phyloP scores from a whole-genome alignment of 2,113 vertebrate genomes.

The Macquaria australasica region DNA sequence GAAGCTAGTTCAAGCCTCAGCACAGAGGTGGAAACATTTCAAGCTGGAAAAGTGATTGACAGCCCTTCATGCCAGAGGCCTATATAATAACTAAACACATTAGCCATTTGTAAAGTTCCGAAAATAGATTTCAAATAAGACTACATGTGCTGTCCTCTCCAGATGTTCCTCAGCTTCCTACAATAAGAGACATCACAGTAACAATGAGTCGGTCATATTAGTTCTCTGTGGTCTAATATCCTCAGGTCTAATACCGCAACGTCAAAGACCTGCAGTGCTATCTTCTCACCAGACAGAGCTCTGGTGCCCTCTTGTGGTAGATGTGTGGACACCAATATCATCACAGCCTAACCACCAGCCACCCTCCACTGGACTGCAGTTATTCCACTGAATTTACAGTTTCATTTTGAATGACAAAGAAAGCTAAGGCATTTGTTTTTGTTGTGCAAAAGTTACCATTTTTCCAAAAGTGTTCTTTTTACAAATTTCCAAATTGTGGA shows the following conservation, averaged over 20 bases:
- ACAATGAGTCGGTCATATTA: conserved; percentile 9
- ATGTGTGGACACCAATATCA: neutral
- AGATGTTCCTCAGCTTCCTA: neutral
- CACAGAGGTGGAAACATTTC: neutral
- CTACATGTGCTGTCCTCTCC: neutral
- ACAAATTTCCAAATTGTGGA: too few relatives aligned
- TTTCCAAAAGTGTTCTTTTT: too few relatives aligned
- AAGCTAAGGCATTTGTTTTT: too few relatives aligned
- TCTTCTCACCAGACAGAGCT: conserved; percentile 13
- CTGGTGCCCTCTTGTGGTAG: conserved; percentile 63
- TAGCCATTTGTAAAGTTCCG: neutral
- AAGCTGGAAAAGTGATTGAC: conserved; percentile 11
- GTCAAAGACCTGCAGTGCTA: conserved; percentile 6
- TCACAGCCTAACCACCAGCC: neutral
- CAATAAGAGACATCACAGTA: neutral
- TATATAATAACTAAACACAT: neutral
- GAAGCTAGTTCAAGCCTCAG: neutral
- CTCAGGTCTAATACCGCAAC: neutral
- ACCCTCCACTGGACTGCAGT: too few relatives aligned
- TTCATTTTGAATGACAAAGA: too few relatives aligned
- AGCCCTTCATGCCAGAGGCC: conserved; percentile 15
- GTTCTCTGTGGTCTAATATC: neutral
- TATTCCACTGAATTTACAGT: too few relatives aligned
- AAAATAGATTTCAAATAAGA: neutral
- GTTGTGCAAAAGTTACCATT: too few relatives aligned